Percentiles rank a stretch among this genome's conserved stretches.
These are phyloP conservation scores for Taeniopygia guttata DNA, from an alignment of 2,797 vertebrate genomes.

Conservation along the genomic window DNA sequence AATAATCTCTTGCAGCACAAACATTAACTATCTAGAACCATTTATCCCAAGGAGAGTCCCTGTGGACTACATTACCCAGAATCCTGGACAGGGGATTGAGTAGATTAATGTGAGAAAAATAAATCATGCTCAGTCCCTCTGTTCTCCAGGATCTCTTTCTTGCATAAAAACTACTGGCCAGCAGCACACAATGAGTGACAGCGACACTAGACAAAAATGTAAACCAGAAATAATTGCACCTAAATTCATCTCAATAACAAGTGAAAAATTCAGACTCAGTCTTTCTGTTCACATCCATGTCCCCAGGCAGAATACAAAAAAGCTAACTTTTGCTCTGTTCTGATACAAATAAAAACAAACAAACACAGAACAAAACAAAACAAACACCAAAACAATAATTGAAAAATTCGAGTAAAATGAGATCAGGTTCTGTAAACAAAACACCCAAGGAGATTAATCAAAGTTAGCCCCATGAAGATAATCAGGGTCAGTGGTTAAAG, in stretches of 20 bases:
- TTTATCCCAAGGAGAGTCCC: background rate
- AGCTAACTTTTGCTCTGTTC: background rate
- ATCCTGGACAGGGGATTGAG: background rate
- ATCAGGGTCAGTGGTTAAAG: background rate
- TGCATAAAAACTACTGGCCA: background rate
- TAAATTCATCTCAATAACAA: background rate
- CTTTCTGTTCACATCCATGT: background rate
- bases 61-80: constrained; percentile 4
- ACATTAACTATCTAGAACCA: background rate
- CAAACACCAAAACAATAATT: no score
- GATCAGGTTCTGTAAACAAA: background rate
- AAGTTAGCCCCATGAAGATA: background rate
- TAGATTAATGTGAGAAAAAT: background rate
- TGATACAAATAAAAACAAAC: background rate
- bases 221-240: background rate
- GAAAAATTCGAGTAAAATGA: background rate
- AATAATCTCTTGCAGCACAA: background rate
- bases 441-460: background rate
- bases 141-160: background rate
- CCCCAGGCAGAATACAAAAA: background rate
- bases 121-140: background rate
- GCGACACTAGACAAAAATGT: background rate
- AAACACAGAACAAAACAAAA: background rate
- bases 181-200: background rate
- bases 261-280: background rate